Evolutionary conservation across 1,140 invertebrate species (phyloP).

Genomic region (Drosophila lacteicornis): DNA sequence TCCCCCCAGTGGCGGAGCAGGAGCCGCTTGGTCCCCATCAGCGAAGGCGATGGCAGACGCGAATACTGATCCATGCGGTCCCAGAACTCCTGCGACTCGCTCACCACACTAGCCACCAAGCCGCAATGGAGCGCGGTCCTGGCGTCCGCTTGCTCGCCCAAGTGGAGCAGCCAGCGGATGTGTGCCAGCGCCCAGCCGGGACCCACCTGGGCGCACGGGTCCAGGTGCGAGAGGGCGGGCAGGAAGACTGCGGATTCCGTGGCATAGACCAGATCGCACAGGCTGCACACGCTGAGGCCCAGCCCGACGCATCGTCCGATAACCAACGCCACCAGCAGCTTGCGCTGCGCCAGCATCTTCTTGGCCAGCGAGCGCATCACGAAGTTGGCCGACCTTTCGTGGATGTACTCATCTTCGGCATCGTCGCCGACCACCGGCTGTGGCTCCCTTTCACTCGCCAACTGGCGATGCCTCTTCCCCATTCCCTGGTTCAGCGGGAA

Average conservation of each 20-base stretch:
- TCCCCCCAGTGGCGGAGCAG: conserved; percentile 63
- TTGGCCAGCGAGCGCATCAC: conserved; percentile 89
- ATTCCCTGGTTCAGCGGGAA: conserved; percentile 14
- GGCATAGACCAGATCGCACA: conserved; percentile 96
- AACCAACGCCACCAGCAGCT: conserved; percentile 94
- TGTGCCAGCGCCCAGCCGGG: conserved; percentile 93
- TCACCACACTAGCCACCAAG: conserved; percentile 89
- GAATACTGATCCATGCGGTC: conserved; percentile 86
- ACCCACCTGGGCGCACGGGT: conserved; percentile 93
- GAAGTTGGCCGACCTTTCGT: conserved; percentile 58
- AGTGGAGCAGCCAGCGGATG: conserved; percentile 91
- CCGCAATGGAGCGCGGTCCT: conserved; percentile 89
- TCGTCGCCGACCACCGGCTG: neutral
- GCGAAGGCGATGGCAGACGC: conserved; percentile 86
- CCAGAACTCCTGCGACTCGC: conserved; percentile 87
- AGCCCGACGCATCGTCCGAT: conserved; percentile 98
- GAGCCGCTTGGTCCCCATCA: conserved; percentile 87
- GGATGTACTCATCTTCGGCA: conserved; percentile 47
- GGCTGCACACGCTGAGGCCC: conserved; percentile 91
- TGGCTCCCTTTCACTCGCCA: neutral
- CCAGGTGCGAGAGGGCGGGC: conserved; percentile 93
- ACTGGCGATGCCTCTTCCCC: conserved; percentile 10
- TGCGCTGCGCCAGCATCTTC: conserved; percentile 94
- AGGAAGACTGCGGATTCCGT: conserved; percentile 93
- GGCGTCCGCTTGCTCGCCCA: conserved; percentile 92